phyloP scores from a whole-genome alignment of 2,888 invertebrate genomes.

The Caradrina kadenii region DNA sequence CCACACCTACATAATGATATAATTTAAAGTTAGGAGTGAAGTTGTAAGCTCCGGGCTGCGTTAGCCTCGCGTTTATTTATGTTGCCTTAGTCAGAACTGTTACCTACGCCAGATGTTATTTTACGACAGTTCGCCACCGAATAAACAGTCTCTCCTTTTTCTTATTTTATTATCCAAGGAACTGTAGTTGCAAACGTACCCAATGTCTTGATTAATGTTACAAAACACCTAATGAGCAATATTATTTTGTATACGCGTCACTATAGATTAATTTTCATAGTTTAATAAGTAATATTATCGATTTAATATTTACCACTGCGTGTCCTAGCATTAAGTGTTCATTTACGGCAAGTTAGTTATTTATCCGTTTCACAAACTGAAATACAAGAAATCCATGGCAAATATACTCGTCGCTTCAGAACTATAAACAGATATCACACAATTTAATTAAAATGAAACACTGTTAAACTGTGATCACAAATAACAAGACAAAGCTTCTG shows the following conservation, averaged over 20 bases:
- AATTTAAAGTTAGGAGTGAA: slow-evolving; percentile 64
- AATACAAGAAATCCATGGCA: slow-evolving; percentile 55
- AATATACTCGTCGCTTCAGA: slow-evolving; percentile 47
- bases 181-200: slow-evolving; percentile 37
- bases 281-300: slow-evolving; percentile 22
- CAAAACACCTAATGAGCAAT: background rate
- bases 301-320: slow-evolving; percentile 50
- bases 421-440: slow-evolving; percentile 62
- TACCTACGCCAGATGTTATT: slow-evolving; percentile 89
- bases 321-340: slow-evolving; percentile 30
- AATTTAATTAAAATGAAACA: slow-evolving; percentile 65
- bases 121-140: slow-evolving; percentile 84
- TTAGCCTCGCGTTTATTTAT: slow-evolving; percentile 87
- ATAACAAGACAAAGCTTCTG: slow-evolving; percentile 68
- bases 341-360: slow-evolving; percentile 29
- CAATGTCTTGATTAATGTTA: slow-evolving; percentile 9
- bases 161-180: slow-evolving; percentile 62
- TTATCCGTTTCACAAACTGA: slow-evolving; percentile 48
- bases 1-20: slow-evolving; percentile 44
- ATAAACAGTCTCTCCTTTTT: slow-evolving; percentile 80
- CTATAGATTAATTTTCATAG: slow-evolving; percentile 10
- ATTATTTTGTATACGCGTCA: background rate
- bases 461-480: slow-evolving; percentile 68
- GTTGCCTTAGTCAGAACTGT: slow-evolving; percentile 87
- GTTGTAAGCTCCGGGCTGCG: slow-evolving; percentile 72